phyloP scores from a whole-genome alignment of 2,888 invertebrate species.

The Xylophagus ater region DNA sequence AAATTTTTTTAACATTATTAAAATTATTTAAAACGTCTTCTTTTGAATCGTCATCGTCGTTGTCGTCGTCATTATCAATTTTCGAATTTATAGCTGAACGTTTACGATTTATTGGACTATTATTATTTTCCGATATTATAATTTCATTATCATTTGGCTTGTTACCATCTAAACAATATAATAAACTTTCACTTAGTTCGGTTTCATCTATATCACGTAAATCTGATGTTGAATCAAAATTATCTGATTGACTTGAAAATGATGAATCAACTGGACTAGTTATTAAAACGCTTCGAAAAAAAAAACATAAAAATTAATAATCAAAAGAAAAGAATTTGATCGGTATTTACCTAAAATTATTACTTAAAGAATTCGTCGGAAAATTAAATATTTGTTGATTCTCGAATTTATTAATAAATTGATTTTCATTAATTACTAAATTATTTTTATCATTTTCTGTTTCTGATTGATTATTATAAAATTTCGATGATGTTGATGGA shows the following conservation, averaged over 20 bases:
- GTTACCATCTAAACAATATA: constrained; percentile 66
- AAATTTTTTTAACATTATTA: constrained; percentile 25
- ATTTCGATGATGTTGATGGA: neutral
- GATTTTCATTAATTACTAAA: neutral
- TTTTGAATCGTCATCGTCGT: constrained; percentile 21
- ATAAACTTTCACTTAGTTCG: constrained; percentile 52
- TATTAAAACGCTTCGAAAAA: constrained; percentile 62
- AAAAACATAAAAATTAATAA: constrained; percentile 42
- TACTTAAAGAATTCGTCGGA: constrained; percentile 32
- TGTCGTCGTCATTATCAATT: constrained; percentile 27
- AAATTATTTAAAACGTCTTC: constrained; percentile 20
- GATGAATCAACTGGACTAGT: constrained; percentile 68
- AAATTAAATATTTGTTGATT: constrained; percentile 10
- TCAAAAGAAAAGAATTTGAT: neutral
- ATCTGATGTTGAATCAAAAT: constrained; percentile 45
- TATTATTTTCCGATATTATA: constrained; percentile 17
- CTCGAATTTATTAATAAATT: neutral
- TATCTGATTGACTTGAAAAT: constrained; percentile 66
- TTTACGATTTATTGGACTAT: constrained; percentile 27
- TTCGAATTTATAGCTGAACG: constrained; percentile 26
- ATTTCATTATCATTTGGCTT: constrained; percentile 24
- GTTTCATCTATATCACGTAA: constrained; percentile 47
- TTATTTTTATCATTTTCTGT: neutral
- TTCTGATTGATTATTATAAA: neutral
- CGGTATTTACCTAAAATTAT: constrained; percentile 27